phyloP scores from a whole-genome alignment of 2,113 vertebrate genomes.

The Sinocyclocheilus maitianheensis region DNA sequence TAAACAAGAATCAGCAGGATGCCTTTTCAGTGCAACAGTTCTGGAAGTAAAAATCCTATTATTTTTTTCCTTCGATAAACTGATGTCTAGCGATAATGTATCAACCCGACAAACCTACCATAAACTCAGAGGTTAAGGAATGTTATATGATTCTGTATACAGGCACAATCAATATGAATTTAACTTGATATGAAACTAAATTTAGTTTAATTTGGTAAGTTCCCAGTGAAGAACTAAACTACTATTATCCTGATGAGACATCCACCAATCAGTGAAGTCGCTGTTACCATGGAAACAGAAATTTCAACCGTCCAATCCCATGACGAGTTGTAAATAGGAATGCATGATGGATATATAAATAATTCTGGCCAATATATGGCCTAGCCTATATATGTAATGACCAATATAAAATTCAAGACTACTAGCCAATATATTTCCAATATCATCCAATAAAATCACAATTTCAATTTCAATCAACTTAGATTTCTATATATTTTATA shows the following conservation, averaged over 20 bases:
- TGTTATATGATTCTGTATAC: background rate
- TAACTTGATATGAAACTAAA: background rate
- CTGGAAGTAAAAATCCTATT: background rate
- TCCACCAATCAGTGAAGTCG: background rate
- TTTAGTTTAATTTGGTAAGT: background rate
- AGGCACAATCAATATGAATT: background rate
- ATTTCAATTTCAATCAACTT: background rate
- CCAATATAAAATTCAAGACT: too few species aligned
- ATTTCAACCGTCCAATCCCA: background rate
- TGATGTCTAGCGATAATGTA: background rate
- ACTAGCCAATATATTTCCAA: too few species aligned
- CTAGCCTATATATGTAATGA: too few species aligned
- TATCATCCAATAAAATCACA: too few species aligned
- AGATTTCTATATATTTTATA: background rate
- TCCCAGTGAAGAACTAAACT: background rate
- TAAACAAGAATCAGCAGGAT: background rate
- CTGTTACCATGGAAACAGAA: background rate
- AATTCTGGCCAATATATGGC: background rate
- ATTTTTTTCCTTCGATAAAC: background rate
- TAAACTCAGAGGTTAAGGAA: background rate
- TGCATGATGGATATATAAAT: background rate
- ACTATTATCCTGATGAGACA: background rate
- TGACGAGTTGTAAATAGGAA: background rate
- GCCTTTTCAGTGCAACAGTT: constrained; percentile 1
- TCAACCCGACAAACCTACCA: background rate